Base-by-base conservation (phyloP, 2,113 vertebrate genomes). In the Pardalotus punctatus region DNA sequence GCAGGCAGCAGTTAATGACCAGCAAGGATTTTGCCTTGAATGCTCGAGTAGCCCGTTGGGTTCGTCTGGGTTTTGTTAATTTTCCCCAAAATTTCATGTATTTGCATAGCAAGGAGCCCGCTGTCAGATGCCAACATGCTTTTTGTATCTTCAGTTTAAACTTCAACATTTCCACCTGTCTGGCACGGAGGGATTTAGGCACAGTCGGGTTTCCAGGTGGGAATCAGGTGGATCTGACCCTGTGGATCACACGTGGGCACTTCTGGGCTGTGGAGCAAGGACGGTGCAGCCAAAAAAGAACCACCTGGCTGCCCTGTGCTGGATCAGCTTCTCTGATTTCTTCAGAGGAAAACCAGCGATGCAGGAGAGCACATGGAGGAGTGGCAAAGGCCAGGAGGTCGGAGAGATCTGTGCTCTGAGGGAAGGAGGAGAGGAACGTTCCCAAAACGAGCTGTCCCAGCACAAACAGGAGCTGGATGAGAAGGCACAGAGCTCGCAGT, bases 41-140 rank as follows among this genome's bases (percentile, higher is more conserved):
- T 48, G 31, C 81, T 61, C 0, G 0, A 51, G 48, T 9, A 76
- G 56, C 35, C 67, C 70, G 11, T 40, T 60, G 24, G 8, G 2
- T n/a, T 86, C 50, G 14, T 23, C 11, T 47, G 19, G 29, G 3
- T 29, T 33, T 71, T 19, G 24, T 56, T 62, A 28, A 33, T 35
- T 27, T 20, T 47, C 2, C 5, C 15, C 28, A 25, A 14, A 29
- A 11, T 62, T 82, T 51, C 3, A 14, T 62, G 8, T 58, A 15
- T 51, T 81, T n/a, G 13, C 0, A 0, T 60, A 40, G 23, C 18
- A 38, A 40, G 50, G 27, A 78, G 29, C 36, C n/a, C 16, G 7
- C 33, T 28, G 27, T n/a, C 60, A 71, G 76, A 7, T 51, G 42
- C 51, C 60, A 54, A 3, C 1, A 0, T 38, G 23, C 33, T 86